Conservation (phyloP, 2,113 vertebrate species). For the Steatornis caripensis region DNA sequence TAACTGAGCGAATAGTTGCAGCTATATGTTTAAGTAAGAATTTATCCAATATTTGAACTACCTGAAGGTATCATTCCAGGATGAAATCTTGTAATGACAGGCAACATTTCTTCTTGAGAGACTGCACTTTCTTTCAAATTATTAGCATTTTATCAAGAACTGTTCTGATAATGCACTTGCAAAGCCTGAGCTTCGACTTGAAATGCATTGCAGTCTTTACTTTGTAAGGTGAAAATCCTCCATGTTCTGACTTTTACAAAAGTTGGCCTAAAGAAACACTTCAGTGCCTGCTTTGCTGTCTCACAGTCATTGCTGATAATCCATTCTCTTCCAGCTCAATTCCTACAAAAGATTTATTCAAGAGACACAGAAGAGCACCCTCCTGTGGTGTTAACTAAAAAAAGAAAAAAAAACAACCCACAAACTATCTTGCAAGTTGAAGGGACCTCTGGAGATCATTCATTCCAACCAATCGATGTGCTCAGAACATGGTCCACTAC, state of each 20-base stretch:
- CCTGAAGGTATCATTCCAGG: neutral
- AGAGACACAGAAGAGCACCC: neutral
- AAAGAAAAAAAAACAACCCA: neutral
- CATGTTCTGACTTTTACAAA: neutral
- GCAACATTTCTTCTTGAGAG: neutral
- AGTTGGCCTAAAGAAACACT: neutral
- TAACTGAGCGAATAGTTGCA: neutral
- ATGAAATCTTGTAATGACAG: neutral
- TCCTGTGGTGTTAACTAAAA: neutral
- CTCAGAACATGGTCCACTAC: neutral
- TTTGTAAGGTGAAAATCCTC: neutral
- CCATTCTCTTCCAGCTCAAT: neutral
- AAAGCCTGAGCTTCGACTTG: neutral
- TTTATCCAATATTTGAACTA: neutral
- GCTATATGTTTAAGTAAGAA: neutral
- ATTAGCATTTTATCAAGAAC: neutral
- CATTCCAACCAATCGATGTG: neutral
- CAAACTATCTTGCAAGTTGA: neutral
- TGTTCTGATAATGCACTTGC: neutral
- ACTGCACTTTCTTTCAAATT: neutral
- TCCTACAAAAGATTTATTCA: neutral
- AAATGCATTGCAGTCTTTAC: neutral
- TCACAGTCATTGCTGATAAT: neutral
- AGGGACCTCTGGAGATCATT: neutral
- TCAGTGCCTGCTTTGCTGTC: neutral